Evolutionary conservation across 1,140 invertebrate species (phyloP).

Genomic region (Drosophila oshimai): DNA sequence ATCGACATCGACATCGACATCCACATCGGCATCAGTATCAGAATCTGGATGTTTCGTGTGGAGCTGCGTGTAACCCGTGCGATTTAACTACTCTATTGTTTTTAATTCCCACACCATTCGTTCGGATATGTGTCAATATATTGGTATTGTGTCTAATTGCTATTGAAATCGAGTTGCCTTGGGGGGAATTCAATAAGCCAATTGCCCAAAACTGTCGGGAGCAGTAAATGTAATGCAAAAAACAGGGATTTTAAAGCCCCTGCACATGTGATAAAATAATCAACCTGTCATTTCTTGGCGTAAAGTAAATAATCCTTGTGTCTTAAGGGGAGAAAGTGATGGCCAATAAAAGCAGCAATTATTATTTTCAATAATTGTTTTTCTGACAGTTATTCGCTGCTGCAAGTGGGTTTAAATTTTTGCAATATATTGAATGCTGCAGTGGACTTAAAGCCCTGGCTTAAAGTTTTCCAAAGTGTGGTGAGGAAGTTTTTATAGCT

Average conservation of each 20-base stretch:
- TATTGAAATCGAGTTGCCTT: slow-evolving; percentile 8
- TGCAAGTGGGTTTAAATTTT: neutral
- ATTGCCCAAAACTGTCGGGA: slow-evolving; percentile 17
- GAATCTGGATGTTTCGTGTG: slow-evolving; percentile 19
- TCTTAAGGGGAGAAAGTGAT: neutral
- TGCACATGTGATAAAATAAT: slow-evolving; percentile 12
- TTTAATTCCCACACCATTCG: neutral
- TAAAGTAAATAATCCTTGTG: slow-evolving; percentile 10
- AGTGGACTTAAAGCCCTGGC: neutral
- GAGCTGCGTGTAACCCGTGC: slow-evolving; percentile 8
- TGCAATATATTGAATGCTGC: neutral
- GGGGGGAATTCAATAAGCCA: slow-evolving; percentile 44
- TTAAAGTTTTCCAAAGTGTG: neutral
- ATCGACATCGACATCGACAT: neutral
- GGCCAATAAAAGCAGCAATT: neutral
- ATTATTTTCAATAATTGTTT: slow-evolving; percentile 1
- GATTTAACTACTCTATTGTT: slow-evolving; percentile 16
- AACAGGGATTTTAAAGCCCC: neutral
- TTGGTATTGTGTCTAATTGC: slow-evolving; percentile 36
- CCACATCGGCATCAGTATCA: slow-evolving; percentile 19
- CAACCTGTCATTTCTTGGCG: slow-evolving; percentile 16
- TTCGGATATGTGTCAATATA: slow-evolving; percentile 28
- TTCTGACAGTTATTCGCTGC: neutral
- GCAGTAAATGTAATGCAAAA: neutral
- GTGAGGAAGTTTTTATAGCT: neutral